Evolutionary conservation across 64 coral and sea anemone genomes (phyloP).

Genomic region (Trachythela sp.): DNA sequence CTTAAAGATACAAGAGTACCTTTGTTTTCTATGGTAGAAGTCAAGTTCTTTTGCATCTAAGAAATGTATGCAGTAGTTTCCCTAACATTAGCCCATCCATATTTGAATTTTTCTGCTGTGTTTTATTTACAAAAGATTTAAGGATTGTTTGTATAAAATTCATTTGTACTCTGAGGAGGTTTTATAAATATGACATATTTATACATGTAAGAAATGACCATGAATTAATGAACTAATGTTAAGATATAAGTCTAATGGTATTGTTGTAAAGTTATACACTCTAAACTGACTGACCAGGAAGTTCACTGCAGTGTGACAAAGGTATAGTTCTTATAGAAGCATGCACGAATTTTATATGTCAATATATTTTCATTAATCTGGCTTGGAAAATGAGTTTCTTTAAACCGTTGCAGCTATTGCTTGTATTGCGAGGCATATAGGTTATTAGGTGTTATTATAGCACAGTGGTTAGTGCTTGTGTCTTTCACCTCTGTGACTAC

Average conservation of each 20-base stretch:
- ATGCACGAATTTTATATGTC: not conserved
- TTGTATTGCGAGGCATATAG: too few species aligned
- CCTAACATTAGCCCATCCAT: not conserved
- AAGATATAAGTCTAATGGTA: not conserved
- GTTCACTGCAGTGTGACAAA: not conserved
- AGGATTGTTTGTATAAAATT: not conserved
- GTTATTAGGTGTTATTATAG: too few species aligned
- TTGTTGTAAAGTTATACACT: not conserved
- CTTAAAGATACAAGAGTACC: not conserved
- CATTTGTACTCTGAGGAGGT: not conserved
- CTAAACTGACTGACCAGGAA: not conserved
- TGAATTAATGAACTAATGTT: not conserved
- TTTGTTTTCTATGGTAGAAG: not conserved
- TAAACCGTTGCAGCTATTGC: too few species aligned
- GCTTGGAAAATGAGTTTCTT: too few species aligned
- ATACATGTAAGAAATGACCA: not conserved
- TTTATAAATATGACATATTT: not conserved
- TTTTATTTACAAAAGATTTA: slow-evolving; percentile 2
- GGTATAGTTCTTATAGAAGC: not conserved
- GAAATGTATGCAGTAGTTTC: not conserved
- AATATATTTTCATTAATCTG: too few species aligned
- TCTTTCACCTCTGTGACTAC: too few species aligned
- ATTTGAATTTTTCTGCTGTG: not conserved
- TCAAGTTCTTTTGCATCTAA: not conserved
- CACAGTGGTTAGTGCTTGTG: too few species aligned